A percentile compares a stretch with the other conserved stretches of the same genome.
Conservation (phyloP, 2,113 vertebrate genomes). For the Neomonachus schauinslandi region DNA sequence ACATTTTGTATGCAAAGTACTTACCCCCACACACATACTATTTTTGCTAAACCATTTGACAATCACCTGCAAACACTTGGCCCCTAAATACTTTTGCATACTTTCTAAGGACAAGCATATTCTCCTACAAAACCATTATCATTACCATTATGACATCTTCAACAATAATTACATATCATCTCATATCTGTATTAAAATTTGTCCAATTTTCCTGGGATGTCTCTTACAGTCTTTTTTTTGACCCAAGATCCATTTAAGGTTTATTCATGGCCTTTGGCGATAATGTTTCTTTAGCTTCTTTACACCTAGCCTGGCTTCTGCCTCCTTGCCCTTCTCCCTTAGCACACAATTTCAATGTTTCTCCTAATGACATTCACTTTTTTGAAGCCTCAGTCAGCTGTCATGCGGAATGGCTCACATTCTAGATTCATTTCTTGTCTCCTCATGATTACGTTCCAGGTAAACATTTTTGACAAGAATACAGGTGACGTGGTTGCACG, state of each 20-base stretch:
- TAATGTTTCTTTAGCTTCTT: constrained; percentile 11
- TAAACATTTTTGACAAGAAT: background rate
- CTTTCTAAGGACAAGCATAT: background rate
- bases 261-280: background rate
- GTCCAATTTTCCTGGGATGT: background rate
- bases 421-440: background rate
- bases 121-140: background rate
- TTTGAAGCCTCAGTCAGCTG: background rate
- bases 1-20: background rate
- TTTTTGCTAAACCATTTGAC: background rate
- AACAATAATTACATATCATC: constrained; percentile 7
- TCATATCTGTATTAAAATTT: constrained; percentile 10
- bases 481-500: background rate
- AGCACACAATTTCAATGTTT: background rate
- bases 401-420: background rate
- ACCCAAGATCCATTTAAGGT: background rate
- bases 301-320: background rate
- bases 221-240: background rate
- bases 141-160: background rate
- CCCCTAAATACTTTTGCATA: background rate
- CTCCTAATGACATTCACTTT: background rate
- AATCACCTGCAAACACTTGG: background rate
- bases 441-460: background rate
- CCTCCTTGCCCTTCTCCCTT: background rate
- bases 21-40: background rate